These are phyloP conservation scores for Seriola aureovittata DNA, from an alignment of 2,113 vertebrate species.

Conservation along the genomic window DNA sequence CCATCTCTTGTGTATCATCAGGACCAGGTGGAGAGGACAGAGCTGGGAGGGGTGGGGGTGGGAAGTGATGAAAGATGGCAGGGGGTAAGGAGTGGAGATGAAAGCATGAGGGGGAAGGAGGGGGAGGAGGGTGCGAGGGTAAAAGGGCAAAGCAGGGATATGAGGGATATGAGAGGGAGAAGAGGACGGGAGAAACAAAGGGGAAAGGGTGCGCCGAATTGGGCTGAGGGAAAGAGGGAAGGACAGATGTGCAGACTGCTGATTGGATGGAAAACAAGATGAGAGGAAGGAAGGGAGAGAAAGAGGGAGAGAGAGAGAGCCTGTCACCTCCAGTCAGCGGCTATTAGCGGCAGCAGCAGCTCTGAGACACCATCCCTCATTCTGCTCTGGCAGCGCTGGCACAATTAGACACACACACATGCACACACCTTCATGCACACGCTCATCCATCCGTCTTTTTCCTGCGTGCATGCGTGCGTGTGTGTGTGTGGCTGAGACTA, in stretches of 20 bases:
- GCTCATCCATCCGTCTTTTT: conserved; percentile 68
- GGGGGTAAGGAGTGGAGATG: conserved; percentile 73
- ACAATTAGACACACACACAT: conserved; percentile 78
- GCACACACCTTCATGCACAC: conserved; percentile 60
- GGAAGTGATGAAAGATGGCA: conserved; percentile 72
- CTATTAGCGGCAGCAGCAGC: conserved; percentile 81
- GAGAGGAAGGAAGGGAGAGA: conserved; percentile 22
- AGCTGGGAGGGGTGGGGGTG: neutral
- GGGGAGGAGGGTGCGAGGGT: conserved; percentile 45
- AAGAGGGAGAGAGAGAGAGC: conserved; percentile 21
- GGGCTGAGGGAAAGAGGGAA: conserved; percentile 66
- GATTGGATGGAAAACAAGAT: conserved; percentile 76
- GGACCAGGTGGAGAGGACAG: conserved; percentile 57
- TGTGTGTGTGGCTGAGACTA: conserved; percentile 58
- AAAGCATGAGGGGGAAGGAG: conserved; percentile 48
- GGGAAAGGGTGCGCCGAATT: conserved; percentile 60
- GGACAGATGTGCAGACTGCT: conserved; percentile 79
- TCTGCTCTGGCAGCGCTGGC: conserved; percentile 75
- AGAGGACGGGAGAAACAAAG: conserved; percentile 52
- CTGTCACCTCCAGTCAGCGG: conserved; percentile 81
- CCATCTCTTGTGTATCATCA: conserved; percentile 71
- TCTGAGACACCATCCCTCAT: conserved; percentile 81
- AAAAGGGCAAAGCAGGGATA: conserved; percentile 72
- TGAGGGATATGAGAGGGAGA: conserved; percentile 59
- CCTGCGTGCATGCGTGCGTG: neutral